Evolutionary conservation across 2,888 invertebrate genomes (phyloP).

Genomic region (Chaetogeoica ovagalla): DNA sequence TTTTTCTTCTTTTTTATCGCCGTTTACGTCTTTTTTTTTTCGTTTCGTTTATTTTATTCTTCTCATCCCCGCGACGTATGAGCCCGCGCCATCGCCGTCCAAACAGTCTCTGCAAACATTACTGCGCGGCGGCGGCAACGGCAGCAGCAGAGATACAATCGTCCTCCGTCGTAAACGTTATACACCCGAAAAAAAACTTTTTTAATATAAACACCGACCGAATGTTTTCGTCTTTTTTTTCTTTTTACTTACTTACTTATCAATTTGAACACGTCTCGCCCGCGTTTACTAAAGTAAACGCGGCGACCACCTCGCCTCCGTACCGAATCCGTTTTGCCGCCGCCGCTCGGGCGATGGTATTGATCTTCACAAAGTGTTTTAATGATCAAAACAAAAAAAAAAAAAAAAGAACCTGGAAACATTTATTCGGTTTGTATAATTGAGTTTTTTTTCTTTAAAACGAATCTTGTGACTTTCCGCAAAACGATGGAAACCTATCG

Average conservation of each 20-base stretch:
- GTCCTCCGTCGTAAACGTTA: conserved; percentile 30
- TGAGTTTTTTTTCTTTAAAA: conserved; percentile 49
- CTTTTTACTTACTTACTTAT: conserved; percentile 37
- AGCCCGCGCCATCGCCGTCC: neutral
- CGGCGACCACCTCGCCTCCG: neutral
- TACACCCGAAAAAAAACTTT: conserved; percentile 37
- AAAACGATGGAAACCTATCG: too few species aligned
- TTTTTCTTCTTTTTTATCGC: conserved; percentile 22
- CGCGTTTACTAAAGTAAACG: too few species aligned
- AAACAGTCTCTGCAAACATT: conserved; percentile 1
- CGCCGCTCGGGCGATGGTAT: neutral
- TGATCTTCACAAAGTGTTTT: conserved; percentile 44
- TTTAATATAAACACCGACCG: conserved; percentile 40
- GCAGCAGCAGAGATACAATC: conserved; percentile 24
- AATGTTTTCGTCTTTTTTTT: conserved; percentile 25
- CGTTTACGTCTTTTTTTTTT: conserved; percentile 22
- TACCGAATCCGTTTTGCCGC: too few species aligned
- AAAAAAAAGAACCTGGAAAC: too few species aligned
- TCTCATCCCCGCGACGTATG: neutral
- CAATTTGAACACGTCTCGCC: conserved; percentile 41
- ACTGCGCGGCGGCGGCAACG: neutral
- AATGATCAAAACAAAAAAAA: conserved; percentile 37
- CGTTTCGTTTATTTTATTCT: conserved; percentile 8
- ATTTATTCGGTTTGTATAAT: conserved; percentile 42
- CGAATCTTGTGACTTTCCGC: too few species aligned